Percentiles rank a stretch among this genome's conserved stretches.
Evolutionary conservation across 1,140 invertebrate genomes (phyloP).

Genomic region (Cheumatopsyche charites): DNA sequence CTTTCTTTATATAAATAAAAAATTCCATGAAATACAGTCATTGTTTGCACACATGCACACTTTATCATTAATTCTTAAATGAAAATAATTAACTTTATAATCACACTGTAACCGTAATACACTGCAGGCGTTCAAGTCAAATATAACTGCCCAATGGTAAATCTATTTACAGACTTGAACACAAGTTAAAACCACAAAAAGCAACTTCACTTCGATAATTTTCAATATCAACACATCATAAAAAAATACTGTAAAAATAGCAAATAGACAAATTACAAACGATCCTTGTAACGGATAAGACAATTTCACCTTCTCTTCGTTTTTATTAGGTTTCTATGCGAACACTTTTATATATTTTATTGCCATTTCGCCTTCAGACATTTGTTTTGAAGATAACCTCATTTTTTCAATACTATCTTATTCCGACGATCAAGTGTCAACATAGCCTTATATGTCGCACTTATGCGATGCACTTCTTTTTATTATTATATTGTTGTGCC

Average conservation of each 20-base stretch:
- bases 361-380: conserved; percentile 2
- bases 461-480: conserved; percentile 18
- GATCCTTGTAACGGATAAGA: background rate
- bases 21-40: too few species aligned
- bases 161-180: conserved; percentile 24
- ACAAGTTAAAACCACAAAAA: background rate
- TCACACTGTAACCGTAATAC: conserved; percentile 19
- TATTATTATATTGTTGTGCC: too few species aligned
- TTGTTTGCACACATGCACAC: too few species aligned
- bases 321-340: too few species aligned
- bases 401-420: conserved; percentile 16
- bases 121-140: conserved; percentile 10
- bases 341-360: background rate
- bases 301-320: background rate
- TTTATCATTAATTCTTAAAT: too few species aligned
- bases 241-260: background rate
- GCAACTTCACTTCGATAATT: background rate
- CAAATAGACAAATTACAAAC: background rate
- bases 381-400: conserved; percentile 31
- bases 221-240: background rate
- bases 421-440: conserved; percentile 6
- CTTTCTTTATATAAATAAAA: too few species aligned
- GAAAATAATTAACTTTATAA: background rate
- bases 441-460: background rate
- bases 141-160: conserved; percentile 32